Percentiles rank a stretch among this genome's conserved stretches.
Evolutionary conservation across 1,140 invertebrate species (phyloP).

Genomic region (Chironomus tepperi): DNA sequence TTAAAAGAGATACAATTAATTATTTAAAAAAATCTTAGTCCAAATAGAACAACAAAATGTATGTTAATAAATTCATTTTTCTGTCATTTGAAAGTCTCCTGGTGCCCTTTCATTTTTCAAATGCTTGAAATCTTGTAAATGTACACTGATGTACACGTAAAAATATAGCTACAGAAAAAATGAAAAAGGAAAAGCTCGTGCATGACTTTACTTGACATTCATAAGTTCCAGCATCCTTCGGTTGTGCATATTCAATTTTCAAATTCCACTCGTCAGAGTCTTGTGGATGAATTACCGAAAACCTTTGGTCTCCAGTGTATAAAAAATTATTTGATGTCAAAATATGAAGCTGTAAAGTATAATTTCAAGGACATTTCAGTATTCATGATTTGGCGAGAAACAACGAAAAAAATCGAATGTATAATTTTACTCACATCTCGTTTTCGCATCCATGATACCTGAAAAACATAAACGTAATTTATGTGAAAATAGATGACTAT

Average conservation of each 20-base stretch:
- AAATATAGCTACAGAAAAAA: too few relatives aligned
- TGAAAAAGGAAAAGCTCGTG: too few relatives aligned
- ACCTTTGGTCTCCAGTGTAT: constrained; percentile 78
- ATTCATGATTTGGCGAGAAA: too few relatives aligned
- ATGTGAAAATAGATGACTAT: not conserved
- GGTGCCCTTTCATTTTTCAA: too few relatives aligned
- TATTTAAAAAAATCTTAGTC: too few relatives aligned
- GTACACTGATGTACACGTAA: too few relatives aligned
- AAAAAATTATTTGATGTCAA: constrained; percentile 77
- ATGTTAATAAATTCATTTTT: too few relatives aligned
- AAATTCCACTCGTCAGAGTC: constrained; percentile 87
- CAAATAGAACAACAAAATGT: too few relatives aligned
- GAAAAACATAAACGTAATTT: constrained; percentile 28
- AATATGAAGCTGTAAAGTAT: constrained; percentile 56
- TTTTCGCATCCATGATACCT: constrained; percentile 90
- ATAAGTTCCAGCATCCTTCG: constrained; percentile 76
- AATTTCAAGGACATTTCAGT: too few relatives aligned
- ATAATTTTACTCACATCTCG: constrained; percentile 47
- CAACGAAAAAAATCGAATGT: not conserved
- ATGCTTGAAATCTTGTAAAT: too few relatives aligned
- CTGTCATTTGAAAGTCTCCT: too few relatives aligned
- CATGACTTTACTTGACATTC: constrained; percentile 53
- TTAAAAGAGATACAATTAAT: too few relatives aligned
- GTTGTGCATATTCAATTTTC: constrained; percentile 77
- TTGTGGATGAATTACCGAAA: constrained; percentile 74